These are phyloP conservation scores for Corvus moneduloides DNA, from an alignment of 2,113 vertebrate species.

Conservation along the genomic window DNA sequence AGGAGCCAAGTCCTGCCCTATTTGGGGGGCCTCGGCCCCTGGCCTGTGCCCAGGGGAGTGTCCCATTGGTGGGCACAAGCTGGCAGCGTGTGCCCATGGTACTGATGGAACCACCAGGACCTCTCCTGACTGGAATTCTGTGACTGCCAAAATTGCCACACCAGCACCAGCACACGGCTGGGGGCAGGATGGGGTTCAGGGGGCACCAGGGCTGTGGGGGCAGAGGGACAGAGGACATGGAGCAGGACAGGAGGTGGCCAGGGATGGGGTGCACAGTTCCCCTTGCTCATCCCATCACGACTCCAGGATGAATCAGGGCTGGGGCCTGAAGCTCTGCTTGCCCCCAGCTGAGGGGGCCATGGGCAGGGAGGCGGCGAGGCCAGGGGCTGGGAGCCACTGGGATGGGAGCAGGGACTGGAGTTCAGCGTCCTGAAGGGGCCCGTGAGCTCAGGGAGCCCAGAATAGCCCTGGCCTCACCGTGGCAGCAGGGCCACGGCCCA, in stretches of 20 bases:
- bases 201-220: rapidly evolving
- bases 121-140: neutral
- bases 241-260: neutral
- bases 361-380: neutral
- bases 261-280: rapidly evolving
- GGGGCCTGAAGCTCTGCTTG: neutral
- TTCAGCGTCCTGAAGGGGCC: neutral
- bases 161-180: rapidly evolving
- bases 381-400: rapidly evolving
- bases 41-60: rapidly evolving
- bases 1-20: neutral
- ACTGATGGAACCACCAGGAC: neutral
- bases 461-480: slow-evolving; percentile 37
- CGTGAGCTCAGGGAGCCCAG: slow-evolving; percentile 32
- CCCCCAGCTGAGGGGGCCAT: neutral
- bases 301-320: neutral
- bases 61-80: neutral
- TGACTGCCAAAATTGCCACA: neutral
- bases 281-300: rapidly evolving
- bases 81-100: rapidly evolving
- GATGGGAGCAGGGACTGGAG: neutral
- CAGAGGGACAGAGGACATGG: neutral
- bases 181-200: rapidly evolving
- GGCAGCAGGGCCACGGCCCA: neutral
- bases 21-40: neutral